phyloP scores from a whole-genome alignment of 2,797 vertebrate species.

The Thamnophis elegans region DNA sequence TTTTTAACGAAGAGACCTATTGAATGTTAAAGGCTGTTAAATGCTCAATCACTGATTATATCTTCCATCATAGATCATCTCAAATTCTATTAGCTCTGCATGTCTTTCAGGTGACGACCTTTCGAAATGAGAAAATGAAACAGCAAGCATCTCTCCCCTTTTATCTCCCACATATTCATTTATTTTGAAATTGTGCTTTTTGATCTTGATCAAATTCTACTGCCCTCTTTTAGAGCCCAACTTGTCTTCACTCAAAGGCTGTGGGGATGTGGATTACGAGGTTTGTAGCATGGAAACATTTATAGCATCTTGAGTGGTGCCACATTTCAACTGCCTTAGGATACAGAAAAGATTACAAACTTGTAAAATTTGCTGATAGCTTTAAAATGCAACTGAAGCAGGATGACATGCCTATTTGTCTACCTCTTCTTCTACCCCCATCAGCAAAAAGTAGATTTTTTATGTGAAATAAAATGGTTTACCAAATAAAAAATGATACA shows the following conservation, averaged over 20 bases:
- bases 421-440: background rate
- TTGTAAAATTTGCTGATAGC: constrained; percentile 38
- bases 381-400: constrained; percentile 41
- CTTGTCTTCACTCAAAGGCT: background rate
- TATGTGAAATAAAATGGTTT: background rate
- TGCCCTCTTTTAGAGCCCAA: background rate
- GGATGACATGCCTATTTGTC: constrained; percentile 23
- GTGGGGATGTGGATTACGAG: background rate
- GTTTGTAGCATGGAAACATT: constrained; percentile 31
- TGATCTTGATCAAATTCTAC: background rate
- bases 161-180: background rate
- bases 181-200: constrained; percentile 1
- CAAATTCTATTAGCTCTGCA: background rate
- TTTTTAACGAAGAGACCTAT: background rate
- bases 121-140: background rate
- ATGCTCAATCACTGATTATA: background rate
- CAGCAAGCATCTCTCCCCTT: background rate
- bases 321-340: constrained; percentile 23
- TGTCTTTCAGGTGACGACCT: background rate
- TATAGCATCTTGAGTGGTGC: constrained; percentile 37
- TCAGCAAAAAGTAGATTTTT: background rate
- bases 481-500: background rate
- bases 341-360: constrained; percentile 23
- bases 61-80: background rate
- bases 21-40: background rate